A percentile compares a stretch with the other conserved stretches of the same genome.
Evolutionary conservation across 1,140 invertebrate species (phyloP).

Genomic region (Oncopeltus fasciatus): DNA sequence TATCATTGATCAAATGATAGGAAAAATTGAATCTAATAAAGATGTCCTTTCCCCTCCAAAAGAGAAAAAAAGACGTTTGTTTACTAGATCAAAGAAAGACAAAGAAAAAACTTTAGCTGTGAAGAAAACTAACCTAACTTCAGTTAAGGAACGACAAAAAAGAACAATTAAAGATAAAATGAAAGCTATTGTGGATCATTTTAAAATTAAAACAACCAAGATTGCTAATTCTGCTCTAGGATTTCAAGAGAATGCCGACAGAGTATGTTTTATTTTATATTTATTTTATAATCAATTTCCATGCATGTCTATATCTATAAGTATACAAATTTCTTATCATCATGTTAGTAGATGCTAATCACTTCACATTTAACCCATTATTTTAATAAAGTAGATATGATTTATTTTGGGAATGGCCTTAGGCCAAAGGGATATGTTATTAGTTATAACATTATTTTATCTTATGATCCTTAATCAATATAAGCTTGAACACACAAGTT

Average conservation of each 20-base stretch:
- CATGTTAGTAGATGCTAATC: too few species aligned
- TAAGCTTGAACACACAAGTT: too few species aligned
- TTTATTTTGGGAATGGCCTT: too few species aligned
- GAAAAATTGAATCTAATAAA: conserved; percentile 2
- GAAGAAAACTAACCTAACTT: conserved; percentile 5
- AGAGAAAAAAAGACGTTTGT: conserved; percentile 14
- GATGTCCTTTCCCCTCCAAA: background rate
- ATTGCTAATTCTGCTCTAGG: background rate
- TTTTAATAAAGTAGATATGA: too few species aligned
- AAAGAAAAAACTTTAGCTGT: conserved; percentile 10
- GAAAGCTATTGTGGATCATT: conserved; percentile 22
- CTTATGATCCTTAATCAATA: too few species aligned
- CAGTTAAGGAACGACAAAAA: conserved; percentile 20
- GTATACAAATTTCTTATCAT: too few species aligned
- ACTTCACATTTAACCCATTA: too few species aligned
- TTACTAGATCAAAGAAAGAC: conserved; percentile 6
- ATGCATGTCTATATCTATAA: too few species aligned
- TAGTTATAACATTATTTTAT: too few species aligned
- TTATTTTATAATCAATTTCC: too few species aligned
- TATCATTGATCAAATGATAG: background rate
- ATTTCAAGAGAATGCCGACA: conserved; percentile 16
- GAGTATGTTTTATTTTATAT: conserved; percentile 1
- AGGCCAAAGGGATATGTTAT: too few species aligned
- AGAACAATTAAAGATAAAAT: conserved; percentile 22
- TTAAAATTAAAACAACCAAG: conserved; percentile 18